Evolutionary conservation across 2,113 vertebrate genomes (phyloP).

Genomic region (Saccopteryx leptura): DNA sequence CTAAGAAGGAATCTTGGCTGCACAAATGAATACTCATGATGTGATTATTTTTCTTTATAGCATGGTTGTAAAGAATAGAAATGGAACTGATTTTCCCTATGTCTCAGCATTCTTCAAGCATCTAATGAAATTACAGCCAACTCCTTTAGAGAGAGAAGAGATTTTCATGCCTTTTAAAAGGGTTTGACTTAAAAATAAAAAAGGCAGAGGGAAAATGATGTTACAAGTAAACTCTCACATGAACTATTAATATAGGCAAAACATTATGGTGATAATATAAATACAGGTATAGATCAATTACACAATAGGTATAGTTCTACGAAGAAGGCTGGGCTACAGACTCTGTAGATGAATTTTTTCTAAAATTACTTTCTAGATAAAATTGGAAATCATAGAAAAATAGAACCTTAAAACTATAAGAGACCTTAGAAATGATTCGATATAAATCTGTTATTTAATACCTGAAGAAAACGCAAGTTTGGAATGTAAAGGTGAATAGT

Average conservation of each 20-base stretch:
- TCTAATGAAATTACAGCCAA: slow-evolving; percentile 6
- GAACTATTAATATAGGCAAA: slow-evolving; percentile 11
- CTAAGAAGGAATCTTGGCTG: slow-evolving; percentile 43
- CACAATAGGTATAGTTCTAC: neutral
- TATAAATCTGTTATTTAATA: slow-evolving; percentile 32
- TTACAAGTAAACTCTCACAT: neutral
- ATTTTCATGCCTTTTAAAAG: slow-evolving; percentile 54
- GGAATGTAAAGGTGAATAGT: neutral
- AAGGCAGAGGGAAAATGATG: neutral
- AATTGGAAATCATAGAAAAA: slow-evolving; percentile 26
- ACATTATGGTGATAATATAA: neutral
- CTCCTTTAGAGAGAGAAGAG: slow-evolving; percentile 23
- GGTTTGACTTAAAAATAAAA: neutral
- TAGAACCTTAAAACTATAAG: slow-evolving; percentile 37
- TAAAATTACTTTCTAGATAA: slow-evolving; percentile 30
- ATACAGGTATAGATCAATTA: neutral
- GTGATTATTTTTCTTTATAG: slow-evolving; percentile 62
- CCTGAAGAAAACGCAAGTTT: slow-evolving; percentile 8
- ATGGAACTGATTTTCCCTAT: neutral
- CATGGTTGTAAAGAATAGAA: slow-evolving; percentile 54
- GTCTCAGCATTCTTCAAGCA: slow-evolving; percentile 53
- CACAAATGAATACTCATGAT: slow-evolving; percentile 32
- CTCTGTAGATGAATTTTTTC: neutral
- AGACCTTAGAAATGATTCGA: neutral
- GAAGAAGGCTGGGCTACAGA: neutral